Base-by-base conservation (phyloP, 2,797 vertebrate species). In the Denticeps clupeoides region DNA sequence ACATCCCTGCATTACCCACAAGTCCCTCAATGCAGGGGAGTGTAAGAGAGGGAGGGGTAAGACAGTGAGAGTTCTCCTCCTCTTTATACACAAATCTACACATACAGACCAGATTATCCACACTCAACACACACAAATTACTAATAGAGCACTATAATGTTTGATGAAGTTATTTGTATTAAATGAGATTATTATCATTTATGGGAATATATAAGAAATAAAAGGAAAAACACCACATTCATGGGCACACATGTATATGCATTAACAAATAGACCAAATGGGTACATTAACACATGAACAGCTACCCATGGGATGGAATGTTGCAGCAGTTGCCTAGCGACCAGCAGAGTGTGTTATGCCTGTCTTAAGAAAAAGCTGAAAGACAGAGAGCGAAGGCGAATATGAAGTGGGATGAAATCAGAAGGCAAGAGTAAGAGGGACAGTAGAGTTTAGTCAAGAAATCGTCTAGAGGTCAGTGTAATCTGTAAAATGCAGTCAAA, bases 271-370 rank as follows among this genome's bases (percentile, higher is more conserved):
- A 43, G 53, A 53, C 59, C 51, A 48, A 89, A 87, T 82, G 83
- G 80, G 80, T 86, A 84, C 85, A 89, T 87, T 80, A 79, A 80
- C 73, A 75, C 64, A 71, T 66, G 86, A 83, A 88, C 69, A 64
- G 81, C 81, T 78, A 82, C 63, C 81, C 72, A 49, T 44, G 37
- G 69, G 70, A 69, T 62, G 58, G 59, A 78, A 77, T 3, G 56
- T 74, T 72, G 57, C 60, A 66, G 61, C 65, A 62, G 84, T 84
- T 83, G 86, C 88, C 83, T 86, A 87, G 87, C 77, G 80, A 86
- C 82, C 62, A 49, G 55, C 62, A 53, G 45, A 68, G 67, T 77
- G 65, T 73, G 67, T 69, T 71, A 62, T 67, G 53, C 66, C 55
- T 61, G 69, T 65, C 69, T 61, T 38, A 48, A 35, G 6, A 25